Evolutionary conservation across 2,888 invertebrate genomes (phyloP), one percentile per base, ranked within the genome.

Genomic region (Drosophila yooni): DNA sequence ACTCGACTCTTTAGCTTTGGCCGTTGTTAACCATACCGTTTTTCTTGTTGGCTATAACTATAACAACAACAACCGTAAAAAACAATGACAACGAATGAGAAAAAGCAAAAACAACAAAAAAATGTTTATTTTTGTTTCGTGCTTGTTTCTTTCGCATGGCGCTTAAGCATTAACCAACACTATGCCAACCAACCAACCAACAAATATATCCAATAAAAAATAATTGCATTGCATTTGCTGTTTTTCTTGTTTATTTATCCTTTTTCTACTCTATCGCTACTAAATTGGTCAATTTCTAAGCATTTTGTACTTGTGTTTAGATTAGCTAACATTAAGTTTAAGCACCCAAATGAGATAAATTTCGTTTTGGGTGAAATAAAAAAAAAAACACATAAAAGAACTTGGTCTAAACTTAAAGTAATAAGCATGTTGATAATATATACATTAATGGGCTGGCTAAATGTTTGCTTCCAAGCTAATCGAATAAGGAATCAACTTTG

Each of bases 21-120:
- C 70, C 57, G 84, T 84, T 84, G 82, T 87, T 82, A 84, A 70
- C 80, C 64, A 74, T 82, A 76, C 79, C n/a, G 56, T 80, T 74
- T 65, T 60, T 64, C 61, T 72, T 74, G 54, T 63, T 69, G 43
- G 53, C 57, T 43, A 57, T 57, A 57, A 34, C 62, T 70, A 52
- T 71, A 65, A 60, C 68, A 68, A 72, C 62, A 71, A 69, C 53
- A 65, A 64, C 54, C 15, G 46, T 46, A 73, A 68, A 31, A 69
- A 62, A 56, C 66, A 71, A 71, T 56, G 57, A 72, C 64, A 72
- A 62, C 60, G 40, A 38, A 56, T 3, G 31, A 57, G 58, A 62
- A 75, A 51, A 70, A 70, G 61, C 48, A 58, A 8, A 10, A 57
- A 40, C 18, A 29, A 21, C 0, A 59, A 46, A 29, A 51, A 51